Conservation (phyloP, 2,113 vertebrate species). For the Gopherus evgoodei region DNA sequence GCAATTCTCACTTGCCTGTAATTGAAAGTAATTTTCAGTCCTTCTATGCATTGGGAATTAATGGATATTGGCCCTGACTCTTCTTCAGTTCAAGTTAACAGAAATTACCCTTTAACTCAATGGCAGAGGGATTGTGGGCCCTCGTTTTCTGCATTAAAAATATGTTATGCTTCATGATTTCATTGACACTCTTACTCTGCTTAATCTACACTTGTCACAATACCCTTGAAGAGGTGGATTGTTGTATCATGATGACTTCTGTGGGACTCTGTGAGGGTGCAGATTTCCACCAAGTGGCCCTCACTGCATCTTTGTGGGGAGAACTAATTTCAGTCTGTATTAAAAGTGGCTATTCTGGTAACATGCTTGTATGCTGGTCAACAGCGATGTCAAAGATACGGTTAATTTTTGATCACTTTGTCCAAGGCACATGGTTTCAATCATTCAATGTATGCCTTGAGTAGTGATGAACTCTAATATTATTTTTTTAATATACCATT, state of each 20-base stretch:
- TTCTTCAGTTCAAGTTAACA: background rate
- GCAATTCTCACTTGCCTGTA: background rate
- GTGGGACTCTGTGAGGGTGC: background rate
- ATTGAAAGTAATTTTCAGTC: background rate
- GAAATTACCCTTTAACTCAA: background rate
- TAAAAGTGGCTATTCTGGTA: slow-evolving; percentile 10
- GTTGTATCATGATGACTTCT: background rate
- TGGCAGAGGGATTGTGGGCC: background rate
- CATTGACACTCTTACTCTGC: background rate
- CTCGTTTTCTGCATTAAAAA: background rate
- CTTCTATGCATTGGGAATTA: background rate
- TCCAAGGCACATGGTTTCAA: slow-evolving; percentile 42
- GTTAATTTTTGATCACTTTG: slow-evolving; percentile 59
- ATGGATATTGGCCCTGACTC: background rate
- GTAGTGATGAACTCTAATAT: slow-evolving; percentile 47
- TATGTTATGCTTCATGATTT: background rate
- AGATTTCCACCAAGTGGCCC: background rate
- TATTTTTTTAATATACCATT: slow-evolving; percentile 70
- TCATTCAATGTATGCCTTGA: slow-evolving; percentile 46
- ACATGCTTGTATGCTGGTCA: background rate
- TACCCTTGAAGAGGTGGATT: background rate
- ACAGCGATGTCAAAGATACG: slow-evolving; percentile 41
- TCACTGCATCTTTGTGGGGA: background rate
- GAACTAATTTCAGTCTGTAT: slow-evolving; percentile 25
- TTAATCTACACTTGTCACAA: background rate